Evolutionary conservation across 2,888 invertebrate species (phyloP), one percentile per base, ranked within the genome.

Genomic region (Chorisops tibialis): DNA sequence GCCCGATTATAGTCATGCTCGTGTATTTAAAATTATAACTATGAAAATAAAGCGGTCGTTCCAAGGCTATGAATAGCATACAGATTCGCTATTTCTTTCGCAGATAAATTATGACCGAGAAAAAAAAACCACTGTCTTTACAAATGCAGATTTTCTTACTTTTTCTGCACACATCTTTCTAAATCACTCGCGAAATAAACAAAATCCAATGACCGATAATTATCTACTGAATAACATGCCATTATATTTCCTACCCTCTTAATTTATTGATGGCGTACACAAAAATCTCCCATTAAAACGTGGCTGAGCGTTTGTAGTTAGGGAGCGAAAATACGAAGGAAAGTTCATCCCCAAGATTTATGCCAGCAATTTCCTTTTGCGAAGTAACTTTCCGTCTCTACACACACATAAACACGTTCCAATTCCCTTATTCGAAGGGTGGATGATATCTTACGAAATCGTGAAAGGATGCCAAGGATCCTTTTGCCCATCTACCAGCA

Each of bases 361-460:
- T 63, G 51, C 35, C 24, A 63, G 61, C 61, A 63, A 63, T 63
- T 63, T 63, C 63, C 63, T 63, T 51, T 51, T 22, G n/a, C 18
- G 48, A 59, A 39, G 56, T 21, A 56, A 56, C 56, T 56, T 56
- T 56, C 35, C 56, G 45, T 56, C 56, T 56, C 56, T 56, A 56
- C 35, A 43, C 43, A 43, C 35, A 18, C 56, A 56, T 56, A 56
- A 56, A 56, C 45, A 43, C 56, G 45, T 45, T 22, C 41, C n/a
- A 22, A 41, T 45, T 43, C 56, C 56, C n/a, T 12, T 24, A 21
- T 16, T 16, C 5, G 43, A 56, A 43, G 56, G 56, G 24, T 56
- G 30, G 16, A 24, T 18, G 30, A n/a, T 45, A 39, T 30, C 56
- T 45, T 18, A 12, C 35, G 12, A 30, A 24, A 30, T 56, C 45